These are phyloP conservation scores for Bombus polaris DNA, from an alignment of 1,140 invertebrate genomes.

Conservation along the genomic window DNA sequence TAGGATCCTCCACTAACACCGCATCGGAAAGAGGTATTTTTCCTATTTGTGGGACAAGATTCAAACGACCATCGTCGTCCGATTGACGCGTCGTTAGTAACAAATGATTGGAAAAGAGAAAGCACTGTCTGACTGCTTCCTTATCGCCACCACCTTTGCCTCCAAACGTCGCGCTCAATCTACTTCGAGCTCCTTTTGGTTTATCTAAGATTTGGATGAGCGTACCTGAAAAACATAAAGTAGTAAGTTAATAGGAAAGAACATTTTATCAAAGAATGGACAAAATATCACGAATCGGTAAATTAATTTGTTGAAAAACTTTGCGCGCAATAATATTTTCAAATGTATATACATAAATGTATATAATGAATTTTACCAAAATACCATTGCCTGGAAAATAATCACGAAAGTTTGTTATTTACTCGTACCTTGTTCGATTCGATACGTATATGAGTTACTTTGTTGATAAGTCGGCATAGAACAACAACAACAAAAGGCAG, in stretches of 20 bases:
- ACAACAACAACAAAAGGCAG: background rate
- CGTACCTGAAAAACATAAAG: constrained; percentile 83
- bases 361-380: too few relatives aligned
- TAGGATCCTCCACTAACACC: constrained; percentile 91
- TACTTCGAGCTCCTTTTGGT: constrained; percentile 84
- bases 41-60: constrained; percentile 91
- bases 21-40: constrained; percentile 93
- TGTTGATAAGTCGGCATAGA: background rate
- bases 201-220: constrained; percentile 89
- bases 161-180: constrained; percentile 85
- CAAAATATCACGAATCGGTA: too few relatives aligned
- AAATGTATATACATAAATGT: too few relatives aligned
- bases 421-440: too few relatives aligned
- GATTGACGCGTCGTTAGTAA: constrained; percentile 89
- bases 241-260: fast-evolving
- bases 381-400: too few relatives aligned
- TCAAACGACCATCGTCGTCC: constrained; percentile 89
- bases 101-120: constrained; percentile 94
- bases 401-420: too few relatives aligned
- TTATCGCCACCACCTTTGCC: constrained; percentile 84
- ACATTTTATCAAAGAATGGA: too few relatives aligned
- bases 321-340: too few relatives aligned
- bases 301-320: too few relatives aligned
- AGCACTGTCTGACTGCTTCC: constrained; percentile 90
- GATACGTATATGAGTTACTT: too few relatives aligned